Conservation (phyloP, 2,797 vertebrate genomes). For the Smutsia temminckii region DNA sequence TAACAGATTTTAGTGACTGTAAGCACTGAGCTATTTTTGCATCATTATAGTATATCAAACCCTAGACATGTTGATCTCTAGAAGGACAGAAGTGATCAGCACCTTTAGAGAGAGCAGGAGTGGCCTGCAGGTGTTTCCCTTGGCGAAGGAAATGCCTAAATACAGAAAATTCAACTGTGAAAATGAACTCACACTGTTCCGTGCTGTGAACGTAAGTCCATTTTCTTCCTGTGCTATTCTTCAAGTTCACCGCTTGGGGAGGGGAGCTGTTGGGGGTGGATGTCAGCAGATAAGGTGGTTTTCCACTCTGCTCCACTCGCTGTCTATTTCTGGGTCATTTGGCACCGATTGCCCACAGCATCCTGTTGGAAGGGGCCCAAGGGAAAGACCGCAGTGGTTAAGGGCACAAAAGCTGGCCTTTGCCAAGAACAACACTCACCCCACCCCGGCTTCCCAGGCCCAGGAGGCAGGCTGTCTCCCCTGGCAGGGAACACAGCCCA, state of each 20-base stretch:
- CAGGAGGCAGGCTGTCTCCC: not conserved
- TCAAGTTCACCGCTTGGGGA: fast-evolving
- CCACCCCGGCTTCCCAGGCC: not conserved
- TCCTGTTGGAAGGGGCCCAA: slow-evolving; percentile 52
- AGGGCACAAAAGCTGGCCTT: not conserved
- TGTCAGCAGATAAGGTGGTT: not conserved
- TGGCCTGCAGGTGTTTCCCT: not conserved
- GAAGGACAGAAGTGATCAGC: not conserved
- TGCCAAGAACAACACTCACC: slow-evolving; percentile 2
- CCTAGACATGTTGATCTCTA: not conserved
- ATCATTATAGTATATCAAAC: too few species aligned
- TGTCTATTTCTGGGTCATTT: not conserved
- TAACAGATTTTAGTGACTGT: too few species aligned
- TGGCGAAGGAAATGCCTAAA: not conserved
- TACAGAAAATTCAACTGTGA: not conserved
- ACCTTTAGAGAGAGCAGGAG: fast-evolving
- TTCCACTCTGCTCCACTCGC: not conserved
- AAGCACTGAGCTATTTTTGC: not conserved
- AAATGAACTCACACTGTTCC: not conserved
- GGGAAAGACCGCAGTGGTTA: not conserved
- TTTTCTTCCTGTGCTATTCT: not conserved
- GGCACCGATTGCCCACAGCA: slow-evolving; percentile 3
- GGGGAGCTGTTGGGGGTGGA: not conserved
- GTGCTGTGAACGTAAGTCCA: fast-evolving
- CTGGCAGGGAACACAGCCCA: not conserved